Evolutionary conservation across 2,113 vertebrate genomes (phyloP).

Genomic region (Psilopsiagon aurifrons): DNA sequence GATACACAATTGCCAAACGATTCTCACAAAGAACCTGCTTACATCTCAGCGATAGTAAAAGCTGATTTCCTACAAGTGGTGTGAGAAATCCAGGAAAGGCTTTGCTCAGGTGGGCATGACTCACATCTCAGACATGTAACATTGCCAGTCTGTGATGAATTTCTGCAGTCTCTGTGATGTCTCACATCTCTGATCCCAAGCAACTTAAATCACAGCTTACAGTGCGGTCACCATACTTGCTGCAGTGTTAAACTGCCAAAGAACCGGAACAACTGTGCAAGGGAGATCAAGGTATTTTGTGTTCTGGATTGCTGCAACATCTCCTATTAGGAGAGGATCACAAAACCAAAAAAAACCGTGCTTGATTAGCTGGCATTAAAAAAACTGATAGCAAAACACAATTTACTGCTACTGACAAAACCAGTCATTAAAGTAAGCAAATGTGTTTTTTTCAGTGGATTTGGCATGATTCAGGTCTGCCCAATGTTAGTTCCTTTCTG

Average conservation of each 20-base stretch:
- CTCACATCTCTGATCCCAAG: background rate
- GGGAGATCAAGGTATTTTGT: background rate
- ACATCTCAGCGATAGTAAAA: background rate
- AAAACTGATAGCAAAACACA: background rate
- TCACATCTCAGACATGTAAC: background rate
- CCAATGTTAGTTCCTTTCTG: background rate
- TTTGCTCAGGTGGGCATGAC: background rate
- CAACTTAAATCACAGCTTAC: background rate
- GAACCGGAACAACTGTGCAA: background rate
- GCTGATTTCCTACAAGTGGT: background rate
- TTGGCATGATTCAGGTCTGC: background rate
- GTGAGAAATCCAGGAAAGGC: background rate
- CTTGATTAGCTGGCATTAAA: background rate
- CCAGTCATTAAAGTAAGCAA: background rate
- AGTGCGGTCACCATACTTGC: fast-evolving
- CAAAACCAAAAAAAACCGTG: background rate
- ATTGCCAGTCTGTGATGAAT: background rate
- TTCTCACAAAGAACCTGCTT: background rate
- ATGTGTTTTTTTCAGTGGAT: background rate
- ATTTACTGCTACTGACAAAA: background rate
- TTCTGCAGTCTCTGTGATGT: background rate
- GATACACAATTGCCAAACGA: background rate
- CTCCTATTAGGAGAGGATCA: background rate
- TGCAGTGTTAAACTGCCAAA: background rate
- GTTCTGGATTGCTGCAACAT: background rate